phyloP scores from a whole-genome alignment of 2,113 vertebrate genomes.

The Pelmatolapia mariae region DNA sequence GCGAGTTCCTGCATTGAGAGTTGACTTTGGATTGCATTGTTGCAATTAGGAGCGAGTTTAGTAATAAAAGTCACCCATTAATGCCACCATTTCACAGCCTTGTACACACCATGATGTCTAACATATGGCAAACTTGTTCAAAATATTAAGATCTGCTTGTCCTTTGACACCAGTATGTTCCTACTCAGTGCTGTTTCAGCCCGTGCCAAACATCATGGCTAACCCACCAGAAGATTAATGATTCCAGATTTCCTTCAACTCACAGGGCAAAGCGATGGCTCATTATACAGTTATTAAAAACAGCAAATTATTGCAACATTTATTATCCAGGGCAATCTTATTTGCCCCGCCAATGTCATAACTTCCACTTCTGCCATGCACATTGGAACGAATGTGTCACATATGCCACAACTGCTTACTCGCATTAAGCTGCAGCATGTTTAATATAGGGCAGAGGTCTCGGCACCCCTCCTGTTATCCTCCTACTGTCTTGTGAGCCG shows the following conservation, averaged over 20 bases:
- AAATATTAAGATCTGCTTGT: constrained; percentile 38
- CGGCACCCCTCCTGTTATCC: neutral
- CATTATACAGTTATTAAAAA: constrained; percentile 68
- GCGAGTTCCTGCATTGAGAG: constrained; percentile 45
- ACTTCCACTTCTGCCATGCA: constrained; percentile 60
- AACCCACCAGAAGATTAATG: constrained; percentile 58
- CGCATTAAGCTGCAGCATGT: neutral
- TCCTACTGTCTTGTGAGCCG: neutral
- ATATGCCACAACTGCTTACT: constrained; percentile 9
- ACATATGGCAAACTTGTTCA: constrained; percentile 63
- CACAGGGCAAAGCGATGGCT: constrained; percentile 33
- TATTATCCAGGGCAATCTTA: constrained; percentile 51
- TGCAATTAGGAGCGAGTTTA: constrained; percentile 49
- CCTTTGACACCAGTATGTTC: constrained; percentile 44
- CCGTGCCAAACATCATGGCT: constrained; percentile 48
- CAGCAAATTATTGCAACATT: constrained; percentile 66
- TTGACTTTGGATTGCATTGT: constrained; percentile 52
- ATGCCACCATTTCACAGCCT: constrained; percentile 40
- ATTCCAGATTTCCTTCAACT: constrained; percentile 63
- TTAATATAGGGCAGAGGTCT: constrained; percentile 4
- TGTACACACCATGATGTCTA: constrained; percentile 52
- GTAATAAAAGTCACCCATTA: constrained; percentile 50
- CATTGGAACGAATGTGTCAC: constrained; percentile 62
- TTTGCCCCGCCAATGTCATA: constrained; percentile 59
- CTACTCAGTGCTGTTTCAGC: constrained; percentile 19